Base-by-base conservation (phyloP, 2,797 vertebrate genomes). In the Harpagifer antarcticus region DNA sequence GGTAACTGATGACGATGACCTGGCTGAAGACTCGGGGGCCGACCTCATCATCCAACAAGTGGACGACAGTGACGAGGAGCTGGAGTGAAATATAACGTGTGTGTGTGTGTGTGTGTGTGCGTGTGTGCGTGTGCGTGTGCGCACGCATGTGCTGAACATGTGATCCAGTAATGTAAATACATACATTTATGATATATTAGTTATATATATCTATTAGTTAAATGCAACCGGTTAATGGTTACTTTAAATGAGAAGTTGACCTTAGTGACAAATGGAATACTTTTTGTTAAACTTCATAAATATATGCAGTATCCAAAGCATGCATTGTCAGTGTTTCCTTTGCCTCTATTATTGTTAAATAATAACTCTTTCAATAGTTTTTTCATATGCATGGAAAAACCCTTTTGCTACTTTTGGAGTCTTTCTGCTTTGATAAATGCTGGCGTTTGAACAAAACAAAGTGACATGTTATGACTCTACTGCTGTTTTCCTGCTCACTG, bases 41-140 rank as follows among this genome's bases (percentile, higher is more conserved):
- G 98, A 98, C 79, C 93, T 99, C 85, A 97, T 99, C 74, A 99
- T 99, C 78, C 97, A 98, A 72, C 97, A 99, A 48, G 97, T 99
- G 53, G 98, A 99, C 0, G 96, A 99, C 83, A 99, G 98, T 4
- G 98, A 99, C 1, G 98, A 98, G 33, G 97, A 97, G 66, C 90
- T 95, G 37, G 94, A 97, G 15, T 91, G 89, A 91, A 91, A 77
- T 14, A 48, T 73, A 88, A 67, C 61, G 60, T 33, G 43, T 56
- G 72, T 71, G 33, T 37, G 33, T 37, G 48, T 73, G 68, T 40
- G 53, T 27, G 60, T 56, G 19, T 49, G 45, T 70, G 19, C 49
- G 45, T 70, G 44, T 71, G 37, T 59, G 7, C 60, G 65, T 60
- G 62, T 67, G 72, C 33, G 49, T 70, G 42, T 56, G n/a, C n/a